Evolutionary conservation across 2,888 invertebrate genomes (phyloP).

Genomic region (Anoplius nigerrimus): DNA sequence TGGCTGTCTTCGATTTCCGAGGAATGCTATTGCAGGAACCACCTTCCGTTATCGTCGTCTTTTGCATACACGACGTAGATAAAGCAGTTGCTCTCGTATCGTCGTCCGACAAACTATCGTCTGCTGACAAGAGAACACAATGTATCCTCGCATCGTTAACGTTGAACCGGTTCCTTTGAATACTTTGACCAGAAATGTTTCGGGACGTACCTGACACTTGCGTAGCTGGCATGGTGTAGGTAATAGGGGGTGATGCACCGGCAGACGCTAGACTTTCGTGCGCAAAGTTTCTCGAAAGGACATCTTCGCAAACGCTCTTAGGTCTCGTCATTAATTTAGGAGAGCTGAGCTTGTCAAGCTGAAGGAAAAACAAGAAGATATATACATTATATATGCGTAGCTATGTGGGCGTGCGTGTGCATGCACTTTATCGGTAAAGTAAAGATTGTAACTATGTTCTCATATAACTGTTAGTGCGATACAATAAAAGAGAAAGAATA

Average conservation of each 20-base stretch:
- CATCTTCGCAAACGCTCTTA: conserved; percentile 71
- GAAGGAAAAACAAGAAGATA: conserved; percentile 35
- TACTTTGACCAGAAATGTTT: background rate
- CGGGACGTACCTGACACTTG: conserved; percentile 63
- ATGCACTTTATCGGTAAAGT: no score
- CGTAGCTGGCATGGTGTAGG: conserved; percentile 75
- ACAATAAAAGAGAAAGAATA: no score
- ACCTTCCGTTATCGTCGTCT: conserved; percentile 61
- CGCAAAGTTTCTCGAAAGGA: conserved; percentile 66
- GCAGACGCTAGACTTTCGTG: conserved; percentile 80
- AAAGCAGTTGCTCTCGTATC: conserved; percentile 75
- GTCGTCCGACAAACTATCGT: conserved; percentile 77
- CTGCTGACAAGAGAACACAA: conserved; percentile 58
- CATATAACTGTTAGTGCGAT: no score
- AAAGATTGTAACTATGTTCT: no score
- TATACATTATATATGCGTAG: no score
- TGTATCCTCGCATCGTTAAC: conserved; percentile 5
- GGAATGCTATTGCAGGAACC: conserved; percentile 74
- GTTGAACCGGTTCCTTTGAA: background rate
- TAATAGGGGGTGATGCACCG: conserved; percentile 79
- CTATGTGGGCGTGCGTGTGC: no score
- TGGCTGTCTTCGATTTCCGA: conserved; percentile 76
- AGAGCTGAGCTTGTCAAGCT: conserved; percentile 67
- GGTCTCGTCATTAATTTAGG: conserved; percentile 66
- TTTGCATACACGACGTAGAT: conserved; percentile 71